phyloP scores from a whole-genome alignment of 2,113 vertebrate genomes.

The Catharus bicknelli region DNA sequence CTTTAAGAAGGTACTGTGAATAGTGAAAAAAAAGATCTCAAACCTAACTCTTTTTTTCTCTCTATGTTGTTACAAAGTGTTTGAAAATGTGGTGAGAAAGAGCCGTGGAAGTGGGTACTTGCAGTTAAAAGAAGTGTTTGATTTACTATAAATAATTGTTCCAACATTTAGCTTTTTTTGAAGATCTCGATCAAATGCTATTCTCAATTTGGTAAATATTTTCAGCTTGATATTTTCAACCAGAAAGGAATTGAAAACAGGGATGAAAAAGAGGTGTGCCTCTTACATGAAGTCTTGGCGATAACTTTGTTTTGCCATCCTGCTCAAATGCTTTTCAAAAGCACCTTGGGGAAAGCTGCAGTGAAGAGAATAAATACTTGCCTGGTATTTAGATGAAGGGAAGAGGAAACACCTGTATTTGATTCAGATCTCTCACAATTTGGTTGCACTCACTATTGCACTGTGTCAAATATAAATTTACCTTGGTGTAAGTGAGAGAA shows the following conservation, averaged over 20 bases:
- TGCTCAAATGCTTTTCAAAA: background rate
- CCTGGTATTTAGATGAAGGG: background rate
- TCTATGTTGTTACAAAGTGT: background rate
- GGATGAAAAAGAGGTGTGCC: background rate
- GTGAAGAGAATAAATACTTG: background rate
- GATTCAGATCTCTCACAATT: background rate
- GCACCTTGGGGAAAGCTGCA: background rate
- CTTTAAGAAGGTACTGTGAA: background rate
- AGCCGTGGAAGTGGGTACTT: background rate
- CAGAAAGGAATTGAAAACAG: background rate
- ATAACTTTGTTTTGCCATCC: background rate
- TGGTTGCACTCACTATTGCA: background rate
- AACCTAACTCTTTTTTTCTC: background rate
- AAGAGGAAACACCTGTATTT: background rate
- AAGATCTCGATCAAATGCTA: background rate
- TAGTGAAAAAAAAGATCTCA: background rate
- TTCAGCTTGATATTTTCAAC: background rate
- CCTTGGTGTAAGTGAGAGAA: background rate
- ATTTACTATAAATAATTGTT: conserved; percentile 10
- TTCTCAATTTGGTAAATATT: conserved; percentile 4
- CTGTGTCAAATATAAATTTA: background rate
- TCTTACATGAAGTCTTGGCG: background rate
- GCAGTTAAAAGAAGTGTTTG: background rate
- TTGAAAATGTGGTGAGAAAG: background rate
- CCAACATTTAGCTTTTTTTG: background rate